Base-by-base conservation (phyloP, 2,888 invertebrate genomes). In the Macrostomum cliftonense region DNA sequence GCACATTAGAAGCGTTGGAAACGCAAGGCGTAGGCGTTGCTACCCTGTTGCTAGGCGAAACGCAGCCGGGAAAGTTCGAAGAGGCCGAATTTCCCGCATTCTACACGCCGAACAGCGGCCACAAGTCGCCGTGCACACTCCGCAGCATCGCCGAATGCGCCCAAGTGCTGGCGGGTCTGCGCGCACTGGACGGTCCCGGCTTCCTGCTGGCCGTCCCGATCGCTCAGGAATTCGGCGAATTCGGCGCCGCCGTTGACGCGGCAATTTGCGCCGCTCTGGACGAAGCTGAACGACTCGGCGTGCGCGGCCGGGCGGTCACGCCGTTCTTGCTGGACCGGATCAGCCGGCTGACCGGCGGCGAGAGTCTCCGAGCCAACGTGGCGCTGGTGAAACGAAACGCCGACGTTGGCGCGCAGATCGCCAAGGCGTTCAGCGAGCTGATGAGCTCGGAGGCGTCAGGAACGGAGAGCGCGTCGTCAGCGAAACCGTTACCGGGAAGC, bases 351-450 rank as follows among this genome's bases (percentile, higher is more conserved):
- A 91, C 91, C 0, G 67, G 73, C 13, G 93, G 91, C 38, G 77
- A 76, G 58, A 88, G 89, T 14, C 75, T 95, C 38, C 64, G 73
- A 63, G 78, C 89, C 37, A 97, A 93, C 73, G 81, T 87, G 58
- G 85, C 82, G 28, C 75, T 97, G 51, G 81, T 97, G 61, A 80
- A 84, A 73, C 88, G 93, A 72, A 95, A 95, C 72, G 93, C 89
- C 1, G 51, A 28, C 13, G 59, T 66, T 14, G 69, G 65, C 4
- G 59, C 63, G 46, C 55, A 61, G 47, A 67, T 70, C 48, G 67
- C 68, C 12, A 54, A 55, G 5, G 59, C 60, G 46, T 54, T 65
- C 40, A 48, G 55, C 12, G 52, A 54, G 17, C 21, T 58, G 20
- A 52, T 45, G 36, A 49, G 50, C 12, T 17, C 28, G 7, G 46